phyloP scores from a whole-genome alignment of 2,797 vertebrate species.

The Vireo griseus region DNA sequence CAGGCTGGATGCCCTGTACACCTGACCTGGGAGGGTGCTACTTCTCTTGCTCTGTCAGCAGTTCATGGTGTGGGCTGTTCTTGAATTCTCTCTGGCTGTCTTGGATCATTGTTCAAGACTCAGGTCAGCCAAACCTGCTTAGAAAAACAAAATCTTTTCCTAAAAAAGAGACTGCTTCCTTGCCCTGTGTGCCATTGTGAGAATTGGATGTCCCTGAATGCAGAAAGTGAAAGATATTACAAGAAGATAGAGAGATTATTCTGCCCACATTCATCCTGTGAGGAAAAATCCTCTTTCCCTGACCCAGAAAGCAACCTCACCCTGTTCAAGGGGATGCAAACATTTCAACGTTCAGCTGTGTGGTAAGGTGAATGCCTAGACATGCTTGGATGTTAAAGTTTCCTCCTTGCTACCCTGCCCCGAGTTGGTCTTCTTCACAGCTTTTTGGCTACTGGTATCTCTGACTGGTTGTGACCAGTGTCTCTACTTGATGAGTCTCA shows the following conservation, averaged over 20 bases:
- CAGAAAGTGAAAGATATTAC: not conserved
- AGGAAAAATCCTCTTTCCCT: not conserved
- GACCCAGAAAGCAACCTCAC: not conserved
- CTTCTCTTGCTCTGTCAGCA: not conserved
- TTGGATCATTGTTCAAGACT: not conserved
- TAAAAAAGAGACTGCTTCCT: not conserved
- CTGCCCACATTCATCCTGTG: not conserved
- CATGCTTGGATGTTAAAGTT: not conserved
- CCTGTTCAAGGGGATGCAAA: not conserved
- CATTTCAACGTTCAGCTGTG: not conserved
- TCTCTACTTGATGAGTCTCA: not conserved
- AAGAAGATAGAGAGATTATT: not conserved
- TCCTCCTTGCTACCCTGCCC: not conserved
- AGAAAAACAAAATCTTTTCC: not conserved
- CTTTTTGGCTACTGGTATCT: not conserved
- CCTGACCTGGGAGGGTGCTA: not conserved
- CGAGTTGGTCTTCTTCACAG: not conserved
- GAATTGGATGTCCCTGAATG: not conserved
- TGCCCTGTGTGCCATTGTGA: not conserved
- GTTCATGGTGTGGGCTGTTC: not conserved
- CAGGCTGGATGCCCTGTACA: not conserved
- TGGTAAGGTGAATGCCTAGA: not conserved
- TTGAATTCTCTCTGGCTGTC: not conserved
- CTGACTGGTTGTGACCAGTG: not conserved
- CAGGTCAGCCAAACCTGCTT: not conserved